phyloP scores from a whole-genome alignment of 2,113 vertebrate species.

The Syngnathus floridae region DNA sequence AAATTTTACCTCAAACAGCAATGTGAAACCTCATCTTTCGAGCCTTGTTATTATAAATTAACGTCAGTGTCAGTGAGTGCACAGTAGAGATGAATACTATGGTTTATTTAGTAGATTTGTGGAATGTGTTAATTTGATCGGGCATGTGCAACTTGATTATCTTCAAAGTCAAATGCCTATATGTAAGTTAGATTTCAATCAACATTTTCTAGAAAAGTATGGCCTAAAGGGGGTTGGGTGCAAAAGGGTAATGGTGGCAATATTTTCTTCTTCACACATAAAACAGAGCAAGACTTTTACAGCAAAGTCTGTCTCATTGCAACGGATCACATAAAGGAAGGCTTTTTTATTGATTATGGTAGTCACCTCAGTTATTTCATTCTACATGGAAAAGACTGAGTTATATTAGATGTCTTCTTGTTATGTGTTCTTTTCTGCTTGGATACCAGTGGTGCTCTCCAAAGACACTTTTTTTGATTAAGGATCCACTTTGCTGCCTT shows the following conservation, averaged over 20 bases:
- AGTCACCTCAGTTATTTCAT: conserved; percentile 13
- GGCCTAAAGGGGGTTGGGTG: no score
- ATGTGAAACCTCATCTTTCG: no score
- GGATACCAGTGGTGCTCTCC: conserved; percentile 11
- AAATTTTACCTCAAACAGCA: no score
- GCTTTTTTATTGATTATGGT: conserved; percentile 22
- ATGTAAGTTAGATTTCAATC: no score
- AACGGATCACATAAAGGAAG: conserved; percentile 11
- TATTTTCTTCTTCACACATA: conserved; percentile 28
- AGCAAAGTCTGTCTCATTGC: conserved; percentile 8
- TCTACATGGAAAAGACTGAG: background rate
- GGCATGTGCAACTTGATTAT: no score
- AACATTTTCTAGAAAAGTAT: no score
- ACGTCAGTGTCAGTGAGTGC: no score
- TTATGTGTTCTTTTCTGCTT: conserved; percentile 1
- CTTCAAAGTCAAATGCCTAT: no score
- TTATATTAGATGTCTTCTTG: background rate
- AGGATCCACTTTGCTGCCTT: conserved; percentile 35
- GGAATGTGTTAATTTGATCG: no score
- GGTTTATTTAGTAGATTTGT: no score
- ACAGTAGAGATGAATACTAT: no score
- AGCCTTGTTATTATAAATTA: no score
- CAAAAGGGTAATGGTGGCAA: conserved; percentile 20
- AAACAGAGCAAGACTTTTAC: conserved; percentile 21
- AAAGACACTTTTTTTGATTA: conserved; percentile 39